Conservation (phyloP, 2,797 vertebrate genomes). For the Rallus crepitans region DNA sequence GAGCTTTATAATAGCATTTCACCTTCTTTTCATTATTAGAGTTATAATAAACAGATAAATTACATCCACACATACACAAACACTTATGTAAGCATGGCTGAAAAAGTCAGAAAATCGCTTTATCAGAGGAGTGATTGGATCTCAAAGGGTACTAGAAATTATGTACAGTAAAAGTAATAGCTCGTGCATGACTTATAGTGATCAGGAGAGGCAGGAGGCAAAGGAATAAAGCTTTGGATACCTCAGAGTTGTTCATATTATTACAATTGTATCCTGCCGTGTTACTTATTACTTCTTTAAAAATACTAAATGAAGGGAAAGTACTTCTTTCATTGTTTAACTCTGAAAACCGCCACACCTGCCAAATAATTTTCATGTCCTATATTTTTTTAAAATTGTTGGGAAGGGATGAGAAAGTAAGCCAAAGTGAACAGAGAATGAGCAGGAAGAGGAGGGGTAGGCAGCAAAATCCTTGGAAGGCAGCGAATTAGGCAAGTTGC, state of each 20-base stretch:
- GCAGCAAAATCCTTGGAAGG: not conserved
- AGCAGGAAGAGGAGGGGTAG: not conserved
- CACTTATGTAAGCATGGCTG: constrained; percentile 58
- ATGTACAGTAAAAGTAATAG: constrained; percentile 70
- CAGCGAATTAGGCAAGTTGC: not conserved
- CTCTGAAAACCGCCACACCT: constrained; percentile 10
- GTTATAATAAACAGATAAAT: constrained; percentile 78
- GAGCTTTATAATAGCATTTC: constrained; percentile 70
- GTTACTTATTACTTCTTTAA: constrained; percentile 72
- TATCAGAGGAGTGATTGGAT: constrained; percentile 67
- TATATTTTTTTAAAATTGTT: not conserved
- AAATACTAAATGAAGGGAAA: constrained; percentile 55
- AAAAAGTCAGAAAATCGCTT: constrained; percentile 68
- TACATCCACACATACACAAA: constrained; percentile 56
- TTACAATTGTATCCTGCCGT: constrained; percentile 49
- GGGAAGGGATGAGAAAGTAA: not conserved
- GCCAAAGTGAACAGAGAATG: not conserved
- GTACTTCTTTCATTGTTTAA: constrained; percentile 40
- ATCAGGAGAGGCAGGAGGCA: constrained; percentile 70
- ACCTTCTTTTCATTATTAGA: constrained; percentile 68
- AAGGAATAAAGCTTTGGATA: constrained; percentile 55
- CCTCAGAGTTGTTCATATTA: constrained; percentile 55
- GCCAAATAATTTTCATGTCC: not conserved
- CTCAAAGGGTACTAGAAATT: constrained; percentile 73
- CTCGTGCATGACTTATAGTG: constrained; percentile 70